phyloP scores from a whole-genome alignment of 1,140 invertebrate genomes.

The Anthonomus grandis region DNA sequence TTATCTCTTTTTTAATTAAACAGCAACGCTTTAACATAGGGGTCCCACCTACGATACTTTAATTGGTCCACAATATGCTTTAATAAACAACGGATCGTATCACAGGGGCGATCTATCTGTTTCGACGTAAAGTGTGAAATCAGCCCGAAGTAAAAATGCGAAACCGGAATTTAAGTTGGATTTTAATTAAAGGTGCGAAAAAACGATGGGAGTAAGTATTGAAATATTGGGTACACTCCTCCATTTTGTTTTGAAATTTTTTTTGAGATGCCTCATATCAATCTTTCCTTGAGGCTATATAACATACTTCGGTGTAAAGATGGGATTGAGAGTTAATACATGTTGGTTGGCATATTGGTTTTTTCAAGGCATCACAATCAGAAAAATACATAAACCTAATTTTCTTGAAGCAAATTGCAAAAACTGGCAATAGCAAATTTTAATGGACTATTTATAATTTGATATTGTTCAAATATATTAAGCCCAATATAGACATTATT shows the following conservation, averaged over 20 bases:
- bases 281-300: not conserved
- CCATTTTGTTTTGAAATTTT: not conserved
- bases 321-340: not conserved
- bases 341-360: too few species aligned
- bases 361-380: too few species aligned
- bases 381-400: too few species aligned
- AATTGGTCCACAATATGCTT: slow-evolving; percentile 20
- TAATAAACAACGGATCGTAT: slow-evolving; percentile 17
- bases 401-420: too few species aligned
- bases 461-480: too few species aligned
- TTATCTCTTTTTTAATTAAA: slow-evolving; percentile 22
- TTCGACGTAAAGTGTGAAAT: slow-evolving; percentile 19
- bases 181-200: too few species aligned
- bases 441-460: too few species aligned
- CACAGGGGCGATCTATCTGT: slow-evolving; percentile 7
- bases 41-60: slow-evolving; percentile 13
- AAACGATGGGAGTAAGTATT: slow-evolving; percentile 4
- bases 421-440: too few species aligned
- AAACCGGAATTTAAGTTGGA: too few species aligned
- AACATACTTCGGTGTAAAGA: not conserved
- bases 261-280: not conserved
- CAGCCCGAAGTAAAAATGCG: slow-evolving; percentile 10
- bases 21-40: slow-evolving; percentile 8
- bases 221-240: slow-evolving; percentile 4
- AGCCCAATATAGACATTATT: too few species aligned